Evolutionary conservation across 2,113 vertebrate species (phyloP).

Genomic region (Glareola pratincola): DNA sequence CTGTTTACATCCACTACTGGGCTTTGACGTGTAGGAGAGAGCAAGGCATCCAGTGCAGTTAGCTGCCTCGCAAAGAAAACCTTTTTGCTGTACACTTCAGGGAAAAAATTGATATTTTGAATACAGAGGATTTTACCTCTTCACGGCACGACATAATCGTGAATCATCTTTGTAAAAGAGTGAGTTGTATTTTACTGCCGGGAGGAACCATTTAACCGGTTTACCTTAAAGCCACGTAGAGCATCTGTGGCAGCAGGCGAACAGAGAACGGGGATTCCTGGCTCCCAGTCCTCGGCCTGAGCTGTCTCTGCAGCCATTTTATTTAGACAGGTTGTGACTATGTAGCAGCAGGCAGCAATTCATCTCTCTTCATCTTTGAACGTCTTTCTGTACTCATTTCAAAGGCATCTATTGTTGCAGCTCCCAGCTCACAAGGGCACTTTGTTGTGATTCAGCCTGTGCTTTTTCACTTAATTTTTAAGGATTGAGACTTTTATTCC

Average conservation of each 20-base stretch:
- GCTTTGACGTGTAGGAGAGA: not conserved
- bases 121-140: not conserved
- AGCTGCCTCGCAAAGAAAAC: not conserved
- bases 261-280: not conserved
- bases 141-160: rapidly evolving
- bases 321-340: not conserved
- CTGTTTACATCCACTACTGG: not conserved
- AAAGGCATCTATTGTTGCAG: not conserved
- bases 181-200: not conserved
- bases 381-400: not conserved
- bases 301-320: slow-evolving; percentile 25
- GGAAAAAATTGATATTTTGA: not conserved
- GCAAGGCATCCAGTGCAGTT: not conserved
- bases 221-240: not conserved
- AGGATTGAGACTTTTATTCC: not conserved
- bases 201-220: not conserved
- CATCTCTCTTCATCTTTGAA: not conserved
- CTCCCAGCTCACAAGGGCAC: not conserved
- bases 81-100: not conserved
- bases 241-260: not conserved
- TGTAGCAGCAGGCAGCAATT: not conserved
- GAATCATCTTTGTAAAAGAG: not conserved
- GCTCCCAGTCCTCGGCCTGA: not conserved
- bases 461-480: not conserved
- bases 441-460: not conserved